These are phyloP conservation scores for Parambassis ranga DNA, from an alignment of 2,797 vertebrate species.

Conservation along the genomic window DNA sequence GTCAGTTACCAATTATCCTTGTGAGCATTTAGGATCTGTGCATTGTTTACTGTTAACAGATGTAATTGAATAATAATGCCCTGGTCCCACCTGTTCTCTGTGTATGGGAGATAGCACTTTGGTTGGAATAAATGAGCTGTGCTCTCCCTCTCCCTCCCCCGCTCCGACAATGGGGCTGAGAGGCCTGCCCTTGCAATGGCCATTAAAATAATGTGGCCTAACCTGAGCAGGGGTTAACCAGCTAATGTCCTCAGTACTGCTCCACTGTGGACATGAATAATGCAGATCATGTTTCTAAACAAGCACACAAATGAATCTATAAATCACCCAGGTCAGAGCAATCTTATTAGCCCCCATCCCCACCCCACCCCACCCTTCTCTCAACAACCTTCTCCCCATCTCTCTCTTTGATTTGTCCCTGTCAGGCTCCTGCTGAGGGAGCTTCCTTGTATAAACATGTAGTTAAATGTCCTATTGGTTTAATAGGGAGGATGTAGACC, in stretches of 20 bases:
- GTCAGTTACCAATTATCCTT: conserved; percentile 74
- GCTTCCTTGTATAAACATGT: conserved; percentile 65
- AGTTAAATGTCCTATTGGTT: conserved; percentile 66
- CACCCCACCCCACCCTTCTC: background rate
- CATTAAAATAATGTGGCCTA: conserved; percentile 79
- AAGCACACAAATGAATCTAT: conserved; percentile 81
- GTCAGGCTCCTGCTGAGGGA: conserved; percentile 57
- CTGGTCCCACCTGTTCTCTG: conserved; percentile 65
- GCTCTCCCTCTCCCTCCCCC: conserved; percentile 25
- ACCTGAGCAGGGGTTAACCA: conserved; percentile 80
- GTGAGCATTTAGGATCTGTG: conserved; percentile 62
- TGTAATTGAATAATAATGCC: conserved; percentile 75
- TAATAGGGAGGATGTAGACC: conserved; percentile 42
- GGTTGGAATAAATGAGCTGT: conserved; percentile 66
- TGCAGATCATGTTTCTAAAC: conserved; percentile 79
- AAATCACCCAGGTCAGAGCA: conserved; percentile 72
- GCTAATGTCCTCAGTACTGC: conserved; percentile 73
- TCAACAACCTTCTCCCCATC: conserved; percentile 17
- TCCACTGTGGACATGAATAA: conserved; percentile 79
- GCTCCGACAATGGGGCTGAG: conserved; percentile 40
- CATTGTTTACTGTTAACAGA: conserved; percentile 70
- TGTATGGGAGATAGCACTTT: conserved; percentile 42
- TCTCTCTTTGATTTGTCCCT: conserved; percentile 46
- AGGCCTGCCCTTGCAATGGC: conserved; percentile 62
- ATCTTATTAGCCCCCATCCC: conserved; percentile 50